Conservation (phyloP, 2,888 invertebrate genomes). For the Drosophila rubida region DNA sequence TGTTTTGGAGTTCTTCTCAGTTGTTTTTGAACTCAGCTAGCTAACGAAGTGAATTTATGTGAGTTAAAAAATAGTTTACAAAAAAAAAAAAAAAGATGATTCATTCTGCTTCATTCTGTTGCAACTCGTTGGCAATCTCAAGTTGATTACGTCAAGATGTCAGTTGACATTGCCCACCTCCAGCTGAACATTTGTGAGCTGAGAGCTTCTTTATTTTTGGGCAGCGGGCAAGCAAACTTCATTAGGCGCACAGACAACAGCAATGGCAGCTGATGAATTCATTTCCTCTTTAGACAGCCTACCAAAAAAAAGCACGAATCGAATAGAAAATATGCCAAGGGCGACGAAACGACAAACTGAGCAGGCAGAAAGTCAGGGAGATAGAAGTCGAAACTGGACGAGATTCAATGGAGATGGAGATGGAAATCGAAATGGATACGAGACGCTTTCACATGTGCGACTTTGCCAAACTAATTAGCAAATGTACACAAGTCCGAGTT, state of each 20-base stretch:
- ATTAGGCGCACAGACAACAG: slow-evolving; percentile 48
- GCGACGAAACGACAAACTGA: not conserved
- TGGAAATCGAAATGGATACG: not conserved
- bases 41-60: too few relatives aligned
- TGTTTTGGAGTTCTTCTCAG: too few relatives aligned
- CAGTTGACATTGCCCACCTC: slow-evolving; percentile 23
- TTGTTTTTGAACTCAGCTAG: too few relatives aligned
- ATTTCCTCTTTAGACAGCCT: slow-evolving; percentile 71
- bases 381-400: slow-evolving; percentile 15
- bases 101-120: too few relatives aligned
- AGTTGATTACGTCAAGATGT: slow-evolving; percentile 26
- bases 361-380: too few relatives aligned
- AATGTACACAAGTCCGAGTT: slow-evolving; percentile 60
- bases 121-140: slow-evolving; percentile 22
- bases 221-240: slow-evolving; percentile 49
- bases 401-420: slow-evolving; percentile 22
- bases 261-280: slow-evolving; percentile 66
- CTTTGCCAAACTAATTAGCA: slow-evolving; percentile 76
- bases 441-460: slow-evolving; percentile 7
- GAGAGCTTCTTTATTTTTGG: not conserved
- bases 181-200: slow-evolving; percentile 3
- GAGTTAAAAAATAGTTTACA: too few relatives aligned
- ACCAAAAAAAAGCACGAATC: slow-evolving; percentile 1
- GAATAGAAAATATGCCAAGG: not conserved
- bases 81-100: too few relatives aligned